Evolutionary conservation across 1,140 invertebrate genomes (phyloP).

Genomic region (Drosophila sp.): DNA sequence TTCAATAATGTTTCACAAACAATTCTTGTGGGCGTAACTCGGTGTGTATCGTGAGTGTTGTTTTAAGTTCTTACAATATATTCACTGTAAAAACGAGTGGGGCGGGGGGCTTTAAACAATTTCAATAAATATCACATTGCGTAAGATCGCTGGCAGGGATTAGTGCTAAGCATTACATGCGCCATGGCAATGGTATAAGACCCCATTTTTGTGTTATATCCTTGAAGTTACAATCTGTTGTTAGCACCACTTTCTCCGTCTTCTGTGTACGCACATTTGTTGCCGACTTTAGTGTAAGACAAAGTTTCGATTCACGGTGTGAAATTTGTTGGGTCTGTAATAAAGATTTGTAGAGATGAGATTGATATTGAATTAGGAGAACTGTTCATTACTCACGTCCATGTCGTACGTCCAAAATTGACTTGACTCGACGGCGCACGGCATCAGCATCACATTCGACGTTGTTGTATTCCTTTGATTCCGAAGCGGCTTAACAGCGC

Average conservation of each 20-base stretch:
- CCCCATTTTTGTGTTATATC: constrained; percentile 84
- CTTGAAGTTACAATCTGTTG: constrained; percentile 71
- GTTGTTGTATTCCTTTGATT: constrained; percentile 65
- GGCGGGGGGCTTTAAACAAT: constrained; percentile 59
- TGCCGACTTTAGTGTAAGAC: constrained; percentile 75
- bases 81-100: constrained; percentile 47
- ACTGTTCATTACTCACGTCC: constrained; percentile 67
- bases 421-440: constrained; percentile 61
- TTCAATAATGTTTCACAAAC: constrained; percentile 64
- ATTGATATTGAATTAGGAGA: neutral
- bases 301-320: constrained; percentile 70
- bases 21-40: constrained; percentile 73
- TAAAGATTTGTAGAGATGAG: neutral
- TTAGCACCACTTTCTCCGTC: constrained; percentile 74
- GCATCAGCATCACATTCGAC: constrained; percentile 73
- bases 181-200: constrained; percentile 81
- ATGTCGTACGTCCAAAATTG: constrained; percentile 82
- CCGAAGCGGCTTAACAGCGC: constrained; percentile 62
- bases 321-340: constrained; percentile 80
- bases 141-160: constrained; percentile 64
- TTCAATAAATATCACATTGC: constrained; percentile 83
- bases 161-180: constrained; percentile 54
- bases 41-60: constrained; percentile 44
- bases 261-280: constrained; percentile 62
- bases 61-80: constrained; percentile 30